Evolutionary conservation across 1,140 invertebrate species (phyloP), one percentile per base, ranked within the genome.

Genomic region (Hylaeus volcanicus): DNA sequence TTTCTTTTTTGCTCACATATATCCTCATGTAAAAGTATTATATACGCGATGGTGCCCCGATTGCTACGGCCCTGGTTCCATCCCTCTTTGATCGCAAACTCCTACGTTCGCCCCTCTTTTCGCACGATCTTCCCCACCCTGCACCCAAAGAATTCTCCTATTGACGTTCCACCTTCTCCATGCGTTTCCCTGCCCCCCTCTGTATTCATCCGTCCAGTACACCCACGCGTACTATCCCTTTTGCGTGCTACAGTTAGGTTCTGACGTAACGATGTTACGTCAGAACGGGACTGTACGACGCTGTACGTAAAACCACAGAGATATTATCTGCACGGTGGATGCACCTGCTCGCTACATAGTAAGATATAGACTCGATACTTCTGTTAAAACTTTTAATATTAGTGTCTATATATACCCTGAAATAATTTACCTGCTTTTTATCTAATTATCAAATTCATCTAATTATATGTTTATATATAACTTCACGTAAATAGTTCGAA

Each of bases 251-350:
- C 5, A 55, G 39, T 51, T 45, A 60, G 48, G 66, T 66, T 55
- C 73, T 81, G 82, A 84, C 82, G 82, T 84, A 84, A 81, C 74
- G 12, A 9, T 37, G 15, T 81, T 84, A 84, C 82, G 82, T 84
- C 82, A 84, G 73, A 55, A 73, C 39, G 37, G 1, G 5, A 12
- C 60, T 69, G 41, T 72, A 84, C 79, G 74, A 72, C 79, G 79
- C 61, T 73, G 79, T 73, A 48, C 55, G 6, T n/a, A 26, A 9
- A 8, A 65, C 72, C 48, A 5, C 14, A 26, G 0, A 26, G 26
- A 26, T 26, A 26, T 26, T 26, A 26, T 26, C 26, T 26, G 26
- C 26, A 26, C 0, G 26, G 26, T 5, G 37, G 11, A 74, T 76
- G 56, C 55, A 81, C n/a, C 68, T 56, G 41, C 12, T 58, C 14